Evolutionary conservation across 2,797 vertebrate genomes (phyloP).

Genomic region (Rhabdophis nuchalis): DNA sequence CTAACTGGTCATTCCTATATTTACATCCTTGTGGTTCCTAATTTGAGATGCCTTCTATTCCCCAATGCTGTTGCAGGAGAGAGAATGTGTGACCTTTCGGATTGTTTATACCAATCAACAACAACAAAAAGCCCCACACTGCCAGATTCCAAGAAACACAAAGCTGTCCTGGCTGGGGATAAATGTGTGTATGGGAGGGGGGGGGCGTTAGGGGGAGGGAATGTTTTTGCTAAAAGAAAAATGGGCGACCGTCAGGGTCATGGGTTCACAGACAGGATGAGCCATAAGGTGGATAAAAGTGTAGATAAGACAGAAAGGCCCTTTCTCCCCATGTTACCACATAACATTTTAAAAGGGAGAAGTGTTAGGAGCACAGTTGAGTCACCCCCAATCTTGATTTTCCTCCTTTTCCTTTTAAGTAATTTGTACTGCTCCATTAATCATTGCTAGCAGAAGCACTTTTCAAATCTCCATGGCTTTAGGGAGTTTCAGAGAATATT

Average conservation of each 20-base stretch:
- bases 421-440: neutral
- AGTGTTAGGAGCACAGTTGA: neutral
- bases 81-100: constrained; percentile 64
- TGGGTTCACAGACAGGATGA: constrained; percentile 63
- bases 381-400: neutral
- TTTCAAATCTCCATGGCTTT: neutral
- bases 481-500: too few species aligned
- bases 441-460: neutral
- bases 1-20: constrained; percentile 57
- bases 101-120: constrained; percentile 68
- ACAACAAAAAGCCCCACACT: constrained; percentile 51
- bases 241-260: constrained; percentile 56
- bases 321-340: constrained; percentile 13
- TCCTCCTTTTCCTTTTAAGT: neutral
- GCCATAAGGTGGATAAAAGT: constrained; percentile 29
- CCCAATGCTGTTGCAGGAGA: constrained; percentile 43
- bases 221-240: constrained; percentile 17
- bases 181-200: neutral
- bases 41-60: constrained; percentile 64
- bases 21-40: constrained; percentile 64
- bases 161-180: constrained; percentile 48
- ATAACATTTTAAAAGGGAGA: neutral
- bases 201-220: neutral
- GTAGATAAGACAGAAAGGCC: constrained; percentile 27
- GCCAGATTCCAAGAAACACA: constrained; percentile 64